Base-by-base conservation (phyloP, 2,888 invertebrate species). In the Sicus ferrugineus region DNA sequence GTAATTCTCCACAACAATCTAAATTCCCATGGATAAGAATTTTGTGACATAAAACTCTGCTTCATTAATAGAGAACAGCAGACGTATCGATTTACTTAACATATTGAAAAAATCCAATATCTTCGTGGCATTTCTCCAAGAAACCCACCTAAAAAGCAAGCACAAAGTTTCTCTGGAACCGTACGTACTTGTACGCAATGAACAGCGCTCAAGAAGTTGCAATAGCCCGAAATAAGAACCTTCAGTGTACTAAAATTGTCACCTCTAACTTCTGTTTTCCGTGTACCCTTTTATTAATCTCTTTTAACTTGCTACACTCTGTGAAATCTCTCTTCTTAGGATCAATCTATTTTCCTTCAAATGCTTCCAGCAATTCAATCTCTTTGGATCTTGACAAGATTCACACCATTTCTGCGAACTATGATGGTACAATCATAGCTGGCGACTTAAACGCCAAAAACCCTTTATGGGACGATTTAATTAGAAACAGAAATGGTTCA, bases 371-470 rank as follows among this genome's bases (percentile, higher is more conserved):
- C 6, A 9, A 3, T n/a, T 3, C 38, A 6, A 34, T 59, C 19
- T n/a, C 4, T n/a, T 34, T 34, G 2, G 59, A 34, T 3, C 31
- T 59, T 19, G 38, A 59, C 21, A 59, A 59, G n/a, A 31, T 59
- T 19, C 4, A 31, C 19, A 21, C 2, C 31, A 34, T 59, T 7
- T 31, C 59, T 9, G n/a, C 31, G 7, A 34, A 34, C 34, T 34
- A 21, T 19, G 59, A 59, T 38, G 59, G 34, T n/a, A 21, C 21
- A 7, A 59, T 59, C 7, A 4, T 59, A 59, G 59, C 19, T 19
- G 59, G 59, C 3, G 59, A 59, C 23, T 59, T 59, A 14, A 59
- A 59, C n/a, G 59, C 59, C 34, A 30, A 31, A 59, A 59, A 11
- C 23, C 59, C 31, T 9, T 21, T 0, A 2, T 31, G 59, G 34